These are phyloP conservation scores for Epizoanthus scotinus DNA, from an alignment of 92 coral and sea anemone genomes.

Conservation along the genomic window DNA sequence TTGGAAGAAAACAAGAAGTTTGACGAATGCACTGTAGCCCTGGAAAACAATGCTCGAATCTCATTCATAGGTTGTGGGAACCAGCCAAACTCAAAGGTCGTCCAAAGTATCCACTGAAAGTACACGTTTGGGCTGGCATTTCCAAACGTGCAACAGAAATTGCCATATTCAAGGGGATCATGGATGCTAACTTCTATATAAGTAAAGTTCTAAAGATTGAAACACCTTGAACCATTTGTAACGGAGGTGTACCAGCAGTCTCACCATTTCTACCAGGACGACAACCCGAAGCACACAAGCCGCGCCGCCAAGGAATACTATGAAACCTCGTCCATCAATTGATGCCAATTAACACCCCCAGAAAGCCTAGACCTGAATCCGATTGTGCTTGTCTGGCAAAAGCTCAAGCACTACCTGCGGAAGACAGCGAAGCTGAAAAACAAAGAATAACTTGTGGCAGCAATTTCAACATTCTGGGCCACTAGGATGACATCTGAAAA, in stretches of 20 bases:
- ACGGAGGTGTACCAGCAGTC: not conserved
- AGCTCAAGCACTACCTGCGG: conserved; percentile 34
- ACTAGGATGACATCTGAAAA: conserved; percentile 22
- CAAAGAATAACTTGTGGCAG: conserved; percentile 23
- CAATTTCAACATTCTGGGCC: conserved; percentile 29
- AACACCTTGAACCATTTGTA: conserved; percentile 10
- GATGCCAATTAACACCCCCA: conserved; percentile 43
- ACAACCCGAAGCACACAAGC: conserved; percentile 43
- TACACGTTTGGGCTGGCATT: conserved; percentile 43
- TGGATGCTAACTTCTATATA: conserved; percentile 17
- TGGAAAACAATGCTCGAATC: conserved; percentile 31
- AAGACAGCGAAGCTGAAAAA: conserved; percentile 18
- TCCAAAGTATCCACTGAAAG: conserved; percentile 40
- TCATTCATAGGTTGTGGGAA: conserved; percentile 48
- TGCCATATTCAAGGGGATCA: conserved; percentile 35
- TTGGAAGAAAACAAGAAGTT: conserved; percentile 1
- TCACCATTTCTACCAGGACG: conserved; percentile 34
- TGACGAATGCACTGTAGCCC: conserved; percentile 40
- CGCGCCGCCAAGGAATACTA: conserved; percentile 29
- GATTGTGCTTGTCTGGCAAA: conserved; percentile 36
- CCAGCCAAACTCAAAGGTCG: conserved; percentile 40
- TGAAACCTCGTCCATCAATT: conserved; percentile 2
- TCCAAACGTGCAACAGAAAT: conserved; percentile 10
- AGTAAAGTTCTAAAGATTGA: not conserved
- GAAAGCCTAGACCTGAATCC: conserved; percentile 41